phyloP scores from a whole-genome alignment of 2,888 invertebrate species.

The Rotaria macrura region DNA sequence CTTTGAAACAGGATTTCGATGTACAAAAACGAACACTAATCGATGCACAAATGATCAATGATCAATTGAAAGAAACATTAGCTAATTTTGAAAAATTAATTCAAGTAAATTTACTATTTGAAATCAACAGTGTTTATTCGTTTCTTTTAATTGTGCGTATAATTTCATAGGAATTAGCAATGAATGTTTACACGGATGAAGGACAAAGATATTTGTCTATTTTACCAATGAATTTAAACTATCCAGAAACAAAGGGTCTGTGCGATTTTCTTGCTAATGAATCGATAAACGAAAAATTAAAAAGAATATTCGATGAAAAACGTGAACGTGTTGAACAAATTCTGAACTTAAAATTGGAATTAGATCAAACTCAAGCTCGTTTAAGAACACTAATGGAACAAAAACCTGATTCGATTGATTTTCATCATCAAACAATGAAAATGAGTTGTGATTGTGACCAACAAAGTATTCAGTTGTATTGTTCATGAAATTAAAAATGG shows the following conservation, averaged over 20 bases:
- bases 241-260: too few species aligned
- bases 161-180: too few species aligned
- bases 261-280: neutral
- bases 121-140: too few species aligned
- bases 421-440: neutral
- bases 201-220: too few species aligned
- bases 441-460: neutral
- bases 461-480: neutral
- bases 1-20: slow-evolving; percentile 23
- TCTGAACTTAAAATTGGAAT: slow-evolving; percentile 14
- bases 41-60: slow-evolving; percentile 21
- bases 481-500: neutral
- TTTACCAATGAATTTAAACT: too few species aligned
- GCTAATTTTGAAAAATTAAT: slow-evolving; percentile 23
- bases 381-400: slow-evolving; percentile 19
- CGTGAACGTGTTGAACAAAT: slow-evolving; percentile 22
- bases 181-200: too few species aligned
- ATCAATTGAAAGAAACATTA: slow-evolving; percentile 23
- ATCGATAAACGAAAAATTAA: slow-evolving; percentile 19
- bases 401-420: neutral
- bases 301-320: slow-evolving; percentile 27
- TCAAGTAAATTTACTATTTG: slow-evolving; percentile 16
- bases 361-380: slow-evolving; percentile 23
- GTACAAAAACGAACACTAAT: slow-evolving; percentile 26
- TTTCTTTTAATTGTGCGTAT: too few species aligned